Conservation (phyloP, 2,888 invertebrate genomes). For the Pyrocoelia pectoralis region DNA sequence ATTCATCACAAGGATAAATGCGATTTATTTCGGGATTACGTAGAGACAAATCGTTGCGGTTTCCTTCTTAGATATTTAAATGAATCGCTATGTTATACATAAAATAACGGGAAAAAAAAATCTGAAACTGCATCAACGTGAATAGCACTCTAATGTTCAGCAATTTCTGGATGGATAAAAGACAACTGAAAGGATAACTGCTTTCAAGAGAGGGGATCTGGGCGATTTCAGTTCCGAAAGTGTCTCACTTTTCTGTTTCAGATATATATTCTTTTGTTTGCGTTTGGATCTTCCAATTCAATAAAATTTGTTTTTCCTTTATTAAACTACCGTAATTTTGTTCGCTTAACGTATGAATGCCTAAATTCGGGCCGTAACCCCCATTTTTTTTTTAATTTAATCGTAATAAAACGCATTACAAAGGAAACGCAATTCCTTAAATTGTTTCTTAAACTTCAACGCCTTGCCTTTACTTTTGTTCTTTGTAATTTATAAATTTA, state of each 20-base stretch:
- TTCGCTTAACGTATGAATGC: neutral
- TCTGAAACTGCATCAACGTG: constrained; percentile 32
- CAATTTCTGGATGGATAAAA: constrained; percentile 38
- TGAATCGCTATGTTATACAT: neutral
- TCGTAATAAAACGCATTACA: neutral
- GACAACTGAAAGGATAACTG: constrained; percentile 41
- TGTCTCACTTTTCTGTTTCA: constrained; percentile 41
- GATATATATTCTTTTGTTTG: constrained; percentile 37
- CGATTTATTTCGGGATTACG: neutral
- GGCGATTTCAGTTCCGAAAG: constrained; percentile 32
- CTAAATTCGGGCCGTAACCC: neutral
- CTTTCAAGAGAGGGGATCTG: constrained; percentile 38
- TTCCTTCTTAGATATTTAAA: neutral
- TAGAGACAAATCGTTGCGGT: neutral
- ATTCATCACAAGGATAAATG: neutral
- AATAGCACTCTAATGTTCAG: constrained; percentile 35
- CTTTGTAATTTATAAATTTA: constrained; percentile 6
- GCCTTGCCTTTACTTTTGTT: neutral
- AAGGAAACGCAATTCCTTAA: neutral
- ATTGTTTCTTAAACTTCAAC: neutral
- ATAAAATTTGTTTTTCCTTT: constrained; percentile 21
- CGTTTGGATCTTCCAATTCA: constrained; percentile 33
- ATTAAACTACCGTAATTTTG: constrained; percentile 12
- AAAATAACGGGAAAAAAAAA: constrained; percentile 27
- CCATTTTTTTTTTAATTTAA: neutral